phyloP scores from a whole-genome alignment of 2,888 invertebrate genomes.

The Drosophila vallismaia region DNA sequence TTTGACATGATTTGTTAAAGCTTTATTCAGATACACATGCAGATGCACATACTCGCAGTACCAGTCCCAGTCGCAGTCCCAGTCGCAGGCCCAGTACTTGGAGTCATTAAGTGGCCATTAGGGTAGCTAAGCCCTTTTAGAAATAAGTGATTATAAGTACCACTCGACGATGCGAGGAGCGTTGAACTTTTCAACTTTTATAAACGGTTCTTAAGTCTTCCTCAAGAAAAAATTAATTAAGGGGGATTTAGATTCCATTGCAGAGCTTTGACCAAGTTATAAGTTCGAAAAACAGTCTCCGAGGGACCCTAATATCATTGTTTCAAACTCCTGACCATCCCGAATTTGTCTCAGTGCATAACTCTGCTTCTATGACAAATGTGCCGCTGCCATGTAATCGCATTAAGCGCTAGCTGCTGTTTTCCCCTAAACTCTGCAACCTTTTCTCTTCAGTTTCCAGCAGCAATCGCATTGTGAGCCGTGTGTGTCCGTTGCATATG shows the following conservation, averaged over 20 bases:
- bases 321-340: slow-evolving; percentile 4
- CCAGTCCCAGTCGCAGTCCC: no score
- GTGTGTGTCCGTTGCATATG: slow-evolving; percentile 65
- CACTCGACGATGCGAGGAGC: slow-evolving; percentile 8
- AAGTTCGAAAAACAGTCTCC: no score
- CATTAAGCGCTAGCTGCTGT: slow-evolving; percentile 63
- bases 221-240: background rate
- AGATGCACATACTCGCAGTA: background rate
- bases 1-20: slow-evolving; percentile 77
- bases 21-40: slow-evolving; percentile 27
- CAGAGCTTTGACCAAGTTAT: no score
- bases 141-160: slow-evolving; percentile 21
- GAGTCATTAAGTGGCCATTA: slow-evolving; percentile 15
- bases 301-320: background rate
- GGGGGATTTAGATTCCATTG: slow-evolving; percentile 1
- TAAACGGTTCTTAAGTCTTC: no score
- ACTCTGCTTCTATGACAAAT: slow-evolving; percentile 66
- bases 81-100: slow-evolving; percentile 17
- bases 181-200: background rate
- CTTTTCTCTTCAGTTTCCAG: slow-evolving; percentile 14
- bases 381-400: slow-evolving; percentile 77
- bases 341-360: slow-evolving; percentile 39
- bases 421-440: slow-evolving; percentile 8
- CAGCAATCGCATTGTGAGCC: slow-evolving; percentile 11
- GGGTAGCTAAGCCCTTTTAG: background rate